These are phyloP conservation scores for Phainopepla nitens DNA, from an alignment of 2,113 vertebrate genomes.

Conservation along the genomic window DNA sequence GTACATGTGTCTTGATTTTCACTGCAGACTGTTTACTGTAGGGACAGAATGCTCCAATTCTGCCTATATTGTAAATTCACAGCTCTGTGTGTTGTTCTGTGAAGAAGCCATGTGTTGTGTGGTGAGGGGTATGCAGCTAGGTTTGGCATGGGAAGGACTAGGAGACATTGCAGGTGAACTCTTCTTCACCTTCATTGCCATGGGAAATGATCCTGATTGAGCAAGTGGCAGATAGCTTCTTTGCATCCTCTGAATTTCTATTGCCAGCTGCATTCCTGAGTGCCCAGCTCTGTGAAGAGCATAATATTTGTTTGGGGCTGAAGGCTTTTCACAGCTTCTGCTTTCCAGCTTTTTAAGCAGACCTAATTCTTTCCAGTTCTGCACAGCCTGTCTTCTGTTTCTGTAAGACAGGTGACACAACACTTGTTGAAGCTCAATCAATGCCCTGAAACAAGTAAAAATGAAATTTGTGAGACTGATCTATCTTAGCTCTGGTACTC, in stretches of 20 bases:
- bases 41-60: background rate
- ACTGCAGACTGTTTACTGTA: background rate
- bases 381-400: background rate
- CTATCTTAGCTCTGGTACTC: background rate
- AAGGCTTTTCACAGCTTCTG: background rate
- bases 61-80: background rate
- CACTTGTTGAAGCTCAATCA: background rate
- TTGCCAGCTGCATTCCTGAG: background rate
- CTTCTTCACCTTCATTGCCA: background rate
- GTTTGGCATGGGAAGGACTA: background rate
- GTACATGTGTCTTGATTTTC: background rate
- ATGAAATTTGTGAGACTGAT: background rate
- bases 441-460: background rate
- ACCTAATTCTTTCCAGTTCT: conserved; percentile 6
- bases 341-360: conserved; percentile 2
- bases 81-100: background rate
- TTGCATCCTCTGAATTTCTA: background rate
- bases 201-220: background rate
- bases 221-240: background rate
- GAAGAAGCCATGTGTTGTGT: accelerated
- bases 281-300: background rate
- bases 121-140: accelerated
- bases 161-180: background rate
- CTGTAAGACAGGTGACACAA: background rate
- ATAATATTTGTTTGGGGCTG: background rate